Percentiles rank a stretch among this genome's conserved stretches.
These are phyloP conservation scores for Alces alces DNA, from an alignment of 2,113 vertebrate species.

Conservation along the genomic window DNA sequence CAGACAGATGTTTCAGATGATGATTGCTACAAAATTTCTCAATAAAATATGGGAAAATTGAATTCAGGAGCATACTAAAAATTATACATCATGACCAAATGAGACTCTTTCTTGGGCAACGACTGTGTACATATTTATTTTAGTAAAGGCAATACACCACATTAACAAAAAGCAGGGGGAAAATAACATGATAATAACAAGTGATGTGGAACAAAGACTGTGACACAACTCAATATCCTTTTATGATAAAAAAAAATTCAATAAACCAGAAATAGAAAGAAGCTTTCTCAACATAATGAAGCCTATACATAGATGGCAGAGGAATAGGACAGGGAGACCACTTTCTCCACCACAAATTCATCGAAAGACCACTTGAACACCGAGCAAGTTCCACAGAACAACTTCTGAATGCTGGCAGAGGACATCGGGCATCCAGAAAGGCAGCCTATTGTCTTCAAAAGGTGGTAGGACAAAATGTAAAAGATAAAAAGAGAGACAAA, in stretches of 20 bases:
- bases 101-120: not conserved
- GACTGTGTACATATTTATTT: not conserved
- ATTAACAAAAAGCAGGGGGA: not conserved
- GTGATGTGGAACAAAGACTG: not conserved
- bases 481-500: no score
- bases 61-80: not conserved
- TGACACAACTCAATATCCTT: not conserved
- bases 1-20: not conserved
- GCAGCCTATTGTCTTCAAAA: no score
- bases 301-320: not conserved
- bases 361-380: no score
- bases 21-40: not conserved
- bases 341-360: no score
- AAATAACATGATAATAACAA: not conserved
- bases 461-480: no score
- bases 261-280: not conserved
- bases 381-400: no score
- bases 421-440: no score
- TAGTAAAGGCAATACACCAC: not conserved
- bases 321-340: no score
- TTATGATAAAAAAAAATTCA: not conserved
- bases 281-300: not conserved
- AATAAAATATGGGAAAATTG: not conserved
- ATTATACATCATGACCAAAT: not conserved
- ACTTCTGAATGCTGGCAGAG: no score